A percentile compares a stretch with the other conserved stretches of the same genome.
These are phyloP conservation scores for Chrysogorgia sp. DNA, from an alignment of 92 coral and sea anemone genomes.

Conservation along the genomic window DNA sequence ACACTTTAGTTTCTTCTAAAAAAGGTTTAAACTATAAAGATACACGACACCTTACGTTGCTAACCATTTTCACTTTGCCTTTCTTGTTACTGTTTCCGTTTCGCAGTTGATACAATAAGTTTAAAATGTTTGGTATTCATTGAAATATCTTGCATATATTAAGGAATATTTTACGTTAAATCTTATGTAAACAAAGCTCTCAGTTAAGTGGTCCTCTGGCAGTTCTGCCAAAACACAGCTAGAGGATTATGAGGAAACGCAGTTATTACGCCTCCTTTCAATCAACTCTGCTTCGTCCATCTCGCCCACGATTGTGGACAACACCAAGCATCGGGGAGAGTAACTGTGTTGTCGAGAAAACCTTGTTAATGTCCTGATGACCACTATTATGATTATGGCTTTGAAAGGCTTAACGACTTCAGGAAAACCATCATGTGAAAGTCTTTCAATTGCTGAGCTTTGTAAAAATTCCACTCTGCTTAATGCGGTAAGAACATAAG, in stretches of 20 bases:
- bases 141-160: not conserved
- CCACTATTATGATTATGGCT: not conserved
- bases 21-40: no score
- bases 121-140: slow-evolving; percentile 22
- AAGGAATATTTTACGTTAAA: not conserved
- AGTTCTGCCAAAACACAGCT: slow-evolving; percentile 2
- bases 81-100: not conserved
- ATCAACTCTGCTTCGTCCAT: no score
- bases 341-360: no score
- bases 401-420: slow-evolving; percentile 4
- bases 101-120: not conserved
- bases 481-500: slow-evolving; percentile 23
- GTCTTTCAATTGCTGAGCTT: not conserved
- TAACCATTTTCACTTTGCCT: no score
- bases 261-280: no score
- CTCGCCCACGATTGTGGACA: no score
- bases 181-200: slow-evolving; percentile 20
- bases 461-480: not conserved
- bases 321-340: no score
- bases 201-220: slow-evolving; percentile 8
- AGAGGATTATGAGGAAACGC: not conserved
- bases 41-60: no score
- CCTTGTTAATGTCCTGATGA: not conserved
- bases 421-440: not conserved
- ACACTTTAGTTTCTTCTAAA: no score